Conservation (phyloP, 2,888 invertebrate species). For the Caenorhabditis plicata region DNA sequence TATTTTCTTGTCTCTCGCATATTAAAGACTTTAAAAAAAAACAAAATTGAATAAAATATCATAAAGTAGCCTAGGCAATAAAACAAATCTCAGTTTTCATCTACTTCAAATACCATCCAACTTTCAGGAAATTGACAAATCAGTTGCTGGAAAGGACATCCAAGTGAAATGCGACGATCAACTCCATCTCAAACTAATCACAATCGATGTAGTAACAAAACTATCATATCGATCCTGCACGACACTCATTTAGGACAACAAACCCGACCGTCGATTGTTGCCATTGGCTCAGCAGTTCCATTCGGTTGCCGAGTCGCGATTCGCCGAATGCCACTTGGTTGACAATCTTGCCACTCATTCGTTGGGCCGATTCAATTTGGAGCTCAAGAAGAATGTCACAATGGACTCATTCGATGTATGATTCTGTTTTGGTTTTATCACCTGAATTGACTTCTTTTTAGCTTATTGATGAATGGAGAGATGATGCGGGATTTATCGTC, state of each 20-base stretch:
- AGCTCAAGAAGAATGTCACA: slow-evolving; percentile 64
- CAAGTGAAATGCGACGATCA: slow-evolving; percentile 46
- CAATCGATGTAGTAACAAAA: slow-evolving; percentile 57
- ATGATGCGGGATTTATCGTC: slow-evolving; percentile 63
- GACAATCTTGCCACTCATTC: slow-evolving; percentile 38
- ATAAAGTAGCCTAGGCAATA: neutral
- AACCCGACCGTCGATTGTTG: slow-evolving; percentile 49
- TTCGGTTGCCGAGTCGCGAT: slow-evolving; percentile 44
- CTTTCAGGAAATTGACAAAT: slow-evolving; percentile 26
- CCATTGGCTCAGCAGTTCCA: slow-evolving; percentile 56
- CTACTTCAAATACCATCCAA: too few relatives aligned
- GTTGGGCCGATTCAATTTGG: slow-evolving; percentile 58
- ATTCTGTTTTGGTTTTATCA: neutral
- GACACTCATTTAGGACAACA: slow-evolving; percentile 40
- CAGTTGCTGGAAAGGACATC: slow-evolving; percentile 37
- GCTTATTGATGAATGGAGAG: slow-evolving; percentile 49
- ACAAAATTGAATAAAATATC: neutral
- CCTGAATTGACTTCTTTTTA: slow-evolving; percentile 6
- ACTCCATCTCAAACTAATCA: slow-evolving; percentile 52
- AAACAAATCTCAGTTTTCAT: neutral
- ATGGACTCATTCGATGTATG: slow-evolving; percentile 59
- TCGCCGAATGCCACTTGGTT: slow-evolving; percentile 40
- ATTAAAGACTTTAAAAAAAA: neutral
- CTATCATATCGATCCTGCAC: neutral
- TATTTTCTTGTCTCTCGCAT: too few relatives aligned